Percentiles rank a stretch among this genome's conserved stretches.
phyloP scores from a whole-genome alignment of 2,888 invertebrate genomes.

The Cabera pusaria region DNA sequence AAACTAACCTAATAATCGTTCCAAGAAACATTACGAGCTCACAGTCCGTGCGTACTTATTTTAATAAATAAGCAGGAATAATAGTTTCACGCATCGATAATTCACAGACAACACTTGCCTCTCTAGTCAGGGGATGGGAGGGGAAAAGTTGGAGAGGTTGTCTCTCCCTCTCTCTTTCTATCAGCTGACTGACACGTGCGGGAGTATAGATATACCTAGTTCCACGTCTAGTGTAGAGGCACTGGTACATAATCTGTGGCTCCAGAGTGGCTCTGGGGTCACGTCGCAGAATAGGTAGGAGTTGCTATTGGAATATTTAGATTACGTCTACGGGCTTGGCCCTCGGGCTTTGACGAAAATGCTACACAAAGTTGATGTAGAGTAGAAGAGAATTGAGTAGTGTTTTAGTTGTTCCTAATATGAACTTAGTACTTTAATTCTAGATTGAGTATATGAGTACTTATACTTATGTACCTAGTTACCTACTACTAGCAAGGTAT shows the following conservation, averaged over 20 bases:
- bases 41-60: too few relatives aligned
- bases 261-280: constrained; percentile 14
- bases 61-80: too few relatives aligned
- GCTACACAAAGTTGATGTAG: neutral
- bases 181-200: constrained; percentile 80
- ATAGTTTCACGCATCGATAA: constrained; percentile 17
- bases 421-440: too few relatives aligned
- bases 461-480: too few relatives aligned
- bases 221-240: constrained; percentile 59
- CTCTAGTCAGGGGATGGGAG: constrained; percentile 36
- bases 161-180: constrained; percentile 60
- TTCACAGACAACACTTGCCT: constrained; percentile 17
- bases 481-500: too few relatives aligned
- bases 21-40: too few relatives aligned
- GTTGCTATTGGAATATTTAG: constrained; percentile 12
- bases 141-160: constrained; percentile 54
- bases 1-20: too few relatives aligned
- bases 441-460: too few relatives aligned
- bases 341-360: constrained; percentile 1
- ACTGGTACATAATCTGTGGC: constrained; percentile 7
- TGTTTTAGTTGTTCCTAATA: too few relatives aligned
- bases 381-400: too few relatives aligned
- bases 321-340: constrained; percentile 6
- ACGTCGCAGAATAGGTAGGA: constrained; percentile 7
- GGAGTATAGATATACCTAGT: constrained; percentile 58